Conservation (phyloP, 1,140 invertebrate genomes). For the Penaeus japonicus region DNA sequence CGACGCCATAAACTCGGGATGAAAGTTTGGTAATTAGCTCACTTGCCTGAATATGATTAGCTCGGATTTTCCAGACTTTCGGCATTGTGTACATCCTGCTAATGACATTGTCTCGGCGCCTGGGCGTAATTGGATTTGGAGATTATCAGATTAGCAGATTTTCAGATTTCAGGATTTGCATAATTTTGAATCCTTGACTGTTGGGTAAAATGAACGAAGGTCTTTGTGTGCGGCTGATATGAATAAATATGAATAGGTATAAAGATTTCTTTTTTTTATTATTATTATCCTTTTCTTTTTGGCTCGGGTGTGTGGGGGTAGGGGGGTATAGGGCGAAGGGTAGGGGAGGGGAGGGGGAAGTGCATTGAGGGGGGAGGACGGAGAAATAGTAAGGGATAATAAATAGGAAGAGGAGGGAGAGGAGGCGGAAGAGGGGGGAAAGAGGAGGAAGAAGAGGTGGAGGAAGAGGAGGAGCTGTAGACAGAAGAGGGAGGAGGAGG, state of each 20-base stretch:
- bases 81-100: constrained; percentile 27
- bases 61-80: constrained; percentile 43
- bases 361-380: no score
- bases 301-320: no score
- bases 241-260: not conserved
- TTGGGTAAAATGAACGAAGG: constrained; percentile 27
- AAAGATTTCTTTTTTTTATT: no score
- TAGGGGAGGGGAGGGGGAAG: no score
- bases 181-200: constrained; percentile 47
- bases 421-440: no score
- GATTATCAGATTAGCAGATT: constrained; percentile 48
- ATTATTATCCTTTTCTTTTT: no score
- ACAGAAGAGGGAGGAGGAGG: no score
- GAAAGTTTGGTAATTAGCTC: constrained; percentile 51
- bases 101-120: constrained; percentile 46
- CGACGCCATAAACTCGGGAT: constrained; percentile 36
- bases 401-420: no score
- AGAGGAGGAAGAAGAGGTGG: no score
- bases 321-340: no score
- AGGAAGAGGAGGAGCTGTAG: no score
- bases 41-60: constrained; percentile 51
- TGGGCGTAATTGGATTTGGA: constrained; percentile 30
- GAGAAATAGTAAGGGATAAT: no score
- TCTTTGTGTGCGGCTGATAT: not conserved
- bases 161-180: constrained; percentile 49